These are phyloP conservation scores for Zeugodacus cucurbitae DNA, from an alignment of 1,140 invertebrate species.

Conservation along the genomic window DNA sequence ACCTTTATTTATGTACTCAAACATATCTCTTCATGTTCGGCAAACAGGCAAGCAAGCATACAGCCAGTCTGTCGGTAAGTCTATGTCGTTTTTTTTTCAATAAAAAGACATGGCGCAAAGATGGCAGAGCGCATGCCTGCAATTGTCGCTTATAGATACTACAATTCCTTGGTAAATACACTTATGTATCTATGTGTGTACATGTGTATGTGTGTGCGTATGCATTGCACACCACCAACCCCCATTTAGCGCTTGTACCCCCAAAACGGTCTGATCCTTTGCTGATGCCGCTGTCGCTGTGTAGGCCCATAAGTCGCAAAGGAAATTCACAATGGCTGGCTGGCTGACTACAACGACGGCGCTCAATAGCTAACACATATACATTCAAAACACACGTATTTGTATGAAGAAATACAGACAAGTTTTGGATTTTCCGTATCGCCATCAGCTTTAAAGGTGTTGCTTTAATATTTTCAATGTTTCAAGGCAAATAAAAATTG, in stretches of 20 bases:
- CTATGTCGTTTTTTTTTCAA: neutral
- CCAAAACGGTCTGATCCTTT: neutral
- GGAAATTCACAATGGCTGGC: slow-evolving; percentile 19
- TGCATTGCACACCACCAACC: slow-evolving; percentile 17
- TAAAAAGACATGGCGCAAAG: slow-evolving; percentile 26
- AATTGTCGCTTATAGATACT: neutral
- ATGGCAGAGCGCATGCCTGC: slow-evolving; percentile 21
- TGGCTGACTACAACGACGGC: neutral
- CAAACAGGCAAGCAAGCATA: neutral
- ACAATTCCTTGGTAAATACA: neutral
- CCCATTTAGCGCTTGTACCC: neutral
- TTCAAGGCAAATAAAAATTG: slow-evolving; percentile 22
- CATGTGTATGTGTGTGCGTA: neutral
- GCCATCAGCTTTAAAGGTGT: neutral
- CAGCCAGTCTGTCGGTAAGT: neutral
- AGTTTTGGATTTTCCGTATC: neutral
- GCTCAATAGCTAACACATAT: neutral
- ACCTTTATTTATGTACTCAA: neutral
- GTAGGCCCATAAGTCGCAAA: slow-evolving; percentile 11
- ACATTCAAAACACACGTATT: neutral
- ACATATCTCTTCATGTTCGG: neutral
- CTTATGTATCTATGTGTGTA: neutral
- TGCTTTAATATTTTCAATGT: slow-evolving; percentile 25
- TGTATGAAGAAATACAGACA: neutral
- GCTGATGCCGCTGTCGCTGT: neutral